Conservation (phyloP, 2,888 invertebrate species). For the Scaptomyza cyrtandrae region DNA sequence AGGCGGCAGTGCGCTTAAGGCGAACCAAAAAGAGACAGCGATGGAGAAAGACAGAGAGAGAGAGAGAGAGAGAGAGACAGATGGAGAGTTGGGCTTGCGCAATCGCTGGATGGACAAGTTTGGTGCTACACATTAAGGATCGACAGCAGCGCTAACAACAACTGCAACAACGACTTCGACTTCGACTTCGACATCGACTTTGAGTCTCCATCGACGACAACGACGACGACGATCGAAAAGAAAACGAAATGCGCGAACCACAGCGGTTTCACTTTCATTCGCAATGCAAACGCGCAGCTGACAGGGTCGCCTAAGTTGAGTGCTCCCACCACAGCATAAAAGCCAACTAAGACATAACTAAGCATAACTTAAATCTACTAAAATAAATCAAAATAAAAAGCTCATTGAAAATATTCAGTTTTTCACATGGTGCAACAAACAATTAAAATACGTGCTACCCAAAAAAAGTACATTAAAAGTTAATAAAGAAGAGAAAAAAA, state of each 20-base stretch:
- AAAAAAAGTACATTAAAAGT: neutral
- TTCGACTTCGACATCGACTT: slow-evolving; percentile 11
- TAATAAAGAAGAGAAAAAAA: neutral
- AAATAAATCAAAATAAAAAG: neutral
- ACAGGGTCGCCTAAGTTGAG: slow-evolving; percentile 60
- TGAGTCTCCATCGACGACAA: slow-evolving; percentile 19
- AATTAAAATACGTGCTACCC: neutral
- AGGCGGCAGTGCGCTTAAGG: slow-evolving; percentile 14
- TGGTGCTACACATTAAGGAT: slow-evolving; percentile 78
- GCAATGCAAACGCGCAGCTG: slow-evolving; percentile 74
- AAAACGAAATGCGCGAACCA: slow-evolving; percentile 78
- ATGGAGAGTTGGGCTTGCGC: slow-evolving; percentile 57
- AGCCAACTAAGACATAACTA: neutral
- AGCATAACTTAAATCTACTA: neutral
- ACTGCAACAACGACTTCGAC: slow-evolving; percentile 19
- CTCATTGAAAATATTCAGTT: neutral
- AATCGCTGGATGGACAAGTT: slow-evolving; percentile 72
- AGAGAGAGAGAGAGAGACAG: slow-evolving; percentile 2
- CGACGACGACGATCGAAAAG: slow-evolving; percentile 61
- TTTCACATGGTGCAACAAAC: slow-evolving; percentile 1
- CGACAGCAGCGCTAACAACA: slow-evolving; percentile 31
- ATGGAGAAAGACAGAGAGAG: neutral
- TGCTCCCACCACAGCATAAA: slow-evolving; percentile 30
- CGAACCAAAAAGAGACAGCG: slow-evolving; percentile 3
- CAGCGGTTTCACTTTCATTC: slow-evolving; percentile 83